Percentiles rank a stretch among this genome's conserved stretches.
phyloP scores from a whole-genome alignment of 1,140 invertebrate genomes.

The Apis mellifera region DNA sequence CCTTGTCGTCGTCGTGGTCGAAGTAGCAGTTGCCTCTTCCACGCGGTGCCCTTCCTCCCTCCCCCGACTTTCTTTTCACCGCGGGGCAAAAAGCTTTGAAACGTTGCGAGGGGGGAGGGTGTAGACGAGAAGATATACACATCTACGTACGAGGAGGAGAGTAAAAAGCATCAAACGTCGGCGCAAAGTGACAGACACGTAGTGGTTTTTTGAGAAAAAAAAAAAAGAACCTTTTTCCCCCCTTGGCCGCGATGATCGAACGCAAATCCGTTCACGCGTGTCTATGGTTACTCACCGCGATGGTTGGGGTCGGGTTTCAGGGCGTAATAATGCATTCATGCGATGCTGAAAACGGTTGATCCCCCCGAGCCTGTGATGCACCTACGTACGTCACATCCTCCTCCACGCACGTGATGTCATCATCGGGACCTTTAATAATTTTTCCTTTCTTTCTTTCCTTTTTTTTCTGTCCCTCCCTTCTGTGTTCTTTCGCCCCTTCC shows the following conservation, averaged over 20 bases:
- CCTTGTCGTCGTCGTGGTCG: too few relatives aligned
- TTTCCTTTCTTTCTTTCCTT: background rate
- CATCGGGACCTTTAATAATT: slow-evolving; percentile 33
- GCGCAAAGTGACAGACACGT: slow-evolving; percentile 37
- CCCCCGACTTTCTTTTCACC: background rate
- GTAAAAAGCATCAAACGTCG: slow-evolving; percentile 47
- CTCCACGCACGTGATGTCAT: background rate
- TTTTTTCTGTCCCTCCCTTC: too few relatives aligned
- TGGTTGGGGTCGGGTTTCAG: background rate
- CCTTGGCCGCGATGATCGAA: slow-evolving; percentile 29
- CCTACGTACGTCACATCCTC: too few relatives aligned
- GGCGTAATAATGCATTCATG: slow-evolving; percentile 41
- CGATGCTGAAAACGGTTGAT: slow-evolving; percentile 28
- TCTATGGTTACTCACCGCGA: slow-evolving; percentile 47
- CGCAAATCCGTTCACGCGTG: slow-evolving; percentile 31
- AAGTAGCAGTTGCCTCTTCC: background rate
- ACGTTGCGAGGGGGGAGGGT: background rate
- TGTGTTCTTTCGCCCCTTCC: too few relatives aligned
- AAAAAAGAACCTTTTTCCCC: slow-evolving; percentile 2
- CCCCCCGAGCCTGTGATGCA: background rate
- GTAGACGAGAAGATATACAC: background rate
- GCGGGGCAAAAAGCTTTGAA: slow-evolving; percentile 37
- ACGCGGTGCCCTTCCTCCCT: too few relatives aligned
- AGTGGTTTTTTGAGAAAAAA: background rate
- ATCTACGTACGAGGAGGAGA: background rate